phyloP scores from a whole-genome alignment of 2,113 vertebrate species.

The Actinemys pallida region DNA sequence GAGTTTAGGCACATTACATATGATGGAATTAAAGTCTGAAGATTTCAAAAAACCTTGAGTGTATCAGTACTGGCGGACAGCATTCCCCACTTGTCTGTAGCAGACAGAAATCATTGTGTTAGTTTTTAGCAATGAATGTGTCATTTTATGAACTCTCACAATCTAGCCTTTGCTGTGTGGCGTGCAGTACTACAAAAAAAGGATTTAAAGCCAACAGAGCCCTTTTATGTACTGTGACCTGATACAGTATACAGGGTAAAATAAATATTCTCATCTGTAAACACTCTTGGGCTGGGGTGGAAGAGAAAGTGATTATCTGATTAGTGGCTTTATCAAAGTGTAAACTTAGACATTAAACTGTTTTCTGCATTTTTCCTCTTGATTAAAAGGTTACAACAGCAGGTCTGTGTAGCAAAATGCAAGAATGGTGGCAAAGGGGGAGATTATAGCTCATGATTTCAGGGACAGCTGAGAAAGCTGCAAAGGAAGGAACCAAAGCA shows the following conservation, averaged over 20 bases:
- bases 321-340: constrained; percentile 27
- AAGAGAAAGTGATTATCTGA: constrained; percentile 41
- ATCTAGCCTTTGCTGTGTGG: neutral
- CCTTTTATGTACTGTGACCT: neutral
- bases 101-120: neutral
- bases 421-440: neutral
- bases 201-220: neutral
- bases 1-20: neutral
- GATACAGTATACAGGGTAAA: constrained; percentile 9
- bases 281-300: neutral
- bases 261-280: constrained; percentile 35
- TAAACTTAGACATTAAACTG: neutral
- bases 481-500: neutral
- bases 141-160: neutral
- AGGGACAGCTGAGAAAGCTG: neutral
- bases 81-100: neutral
- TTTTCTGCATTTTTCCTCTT: neutral
- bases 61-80: neutral
- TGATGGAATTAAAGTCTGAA: neutral
- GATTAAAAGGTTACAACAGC: neutral
- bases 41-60: neutral
- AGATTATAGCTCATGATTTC: neutral
- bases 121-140: neutral
- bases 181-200: neutral
- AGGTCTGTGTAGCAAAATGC: neutral